Percentiles rank a stretch among this genome's conserved stretches.
phyloP scores from a whole-genome alignment of 1,140 invertebrate genomes.

The Trichonephila clavata region DNA sequence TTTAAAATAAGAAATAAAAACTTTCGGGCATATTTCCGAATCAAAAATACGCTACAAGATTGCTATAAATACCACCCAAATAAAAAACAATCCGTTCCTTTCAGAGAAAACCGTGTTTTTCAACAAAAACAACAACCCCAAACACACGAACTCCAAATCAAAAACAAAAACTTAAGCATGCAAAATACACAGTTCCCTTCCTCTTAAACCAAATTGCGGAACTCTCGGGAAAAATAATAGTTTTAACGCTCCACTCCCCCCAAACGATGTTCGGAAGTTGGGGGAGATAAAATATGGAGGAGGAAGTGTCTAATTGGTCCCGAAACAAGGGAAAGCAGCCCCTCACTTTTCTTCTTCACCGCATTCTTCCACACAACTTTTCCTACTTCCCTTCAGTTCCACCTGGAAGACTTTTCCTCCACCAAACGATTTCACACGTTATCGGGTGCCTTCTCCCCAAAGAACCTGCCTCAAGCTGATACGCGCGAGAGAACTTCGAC shows the following conservation, averaged over 20 bases:
- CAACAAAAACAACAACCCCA: not conserved
- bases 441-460: not conserved
- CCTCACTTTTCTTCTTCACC: slow-evolving; percentile 6
- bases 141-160: not conserved
- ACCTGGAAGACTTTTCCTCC: not conserved
- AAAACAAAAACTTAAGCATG: not conserved
- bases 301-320: slow-evolving; percentile 42
- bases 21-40: no score
- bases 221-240: not conserved
- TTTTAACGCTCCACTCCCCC: not conserved
- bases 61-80: no score
- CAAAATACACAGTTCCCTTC: not conserved
- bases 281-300: not conserved
- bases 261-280: slow-evolving; percentile 1
- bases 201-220: not conserved
- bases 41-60: no score
- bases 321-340: slow-evolving; percentile 31
- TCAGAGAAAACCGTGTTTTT: no score
- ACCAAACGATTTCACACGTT: slow-evolving; percentile 18
- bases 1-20: no score
- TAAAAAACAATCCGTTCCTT: no score
- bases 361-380: not conserved
- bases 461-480: no score
- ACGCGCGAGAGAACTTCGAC: no score
- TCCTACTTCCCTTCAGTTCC: slow-evolving; percentile 37